Percentiles rank a stretch among this genome's conserved stretches.
These are phyloP conservation scores for Cerastis leucographa DNA, from an alignment of 2,888 invertebrate genomes.

Conservation along the genomic window DNA sequence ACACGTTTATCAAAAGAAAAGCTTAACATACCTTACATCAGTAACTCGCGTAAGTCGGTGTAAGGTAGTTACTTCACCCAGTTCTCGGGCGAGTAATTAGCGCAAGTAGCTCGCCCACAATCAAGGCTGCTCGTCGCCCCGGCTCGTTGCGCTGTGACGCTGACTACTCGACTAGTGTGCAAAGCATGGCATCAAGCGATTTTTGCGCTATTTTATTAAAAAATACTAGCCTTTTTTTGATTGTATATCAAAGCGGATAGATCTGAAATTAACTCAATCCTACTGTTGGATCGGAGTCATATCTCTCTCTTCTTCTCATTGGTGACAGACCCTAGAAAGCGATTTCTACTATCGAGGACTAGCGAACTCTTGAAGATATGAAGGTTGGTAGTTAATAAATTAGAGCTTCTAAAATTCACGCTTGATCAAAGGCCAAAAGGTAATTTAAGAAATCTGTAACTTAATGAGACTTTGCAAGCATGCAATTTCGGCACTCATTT, in stretches of 20 bases:
- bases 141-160: conserved; percentile 54
- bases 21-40: conserved; percentile 8
- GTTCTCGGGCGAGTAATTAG: conserved; percentile 62
- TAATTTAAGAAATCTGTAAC: too few species aligned
- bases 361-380: too few species aligned
- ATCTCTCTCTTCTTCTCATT: too few species aligned
- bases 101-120: conserved; percentile 54
- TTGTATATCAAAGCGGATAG: background rate
- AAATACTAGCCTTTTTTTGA: too few species aligned
- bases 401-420: too few species aligned
- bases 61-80: conserved; percentile 53
- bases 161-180: conserved; percentile 13
- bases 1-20: background rate
- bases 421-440: too few species aligned
- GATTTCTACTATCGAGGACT: too few species aligned
- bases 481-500: too few species aligned
- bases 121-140: conserved; percentile 54
- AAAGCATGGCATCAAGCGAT: conserved; percentile 22
- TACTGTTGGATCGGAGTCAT: too few species aligned
- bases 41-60: conserved; percentile 32
- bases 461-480: too few species aligned
- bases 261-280: background rate
- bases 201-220: background rate
- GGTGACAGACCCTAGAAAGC: too few species aligned
- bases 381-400: too few species aligned